phyloP scores from a whole-genome alignment of 2,797 vertebrate species.

The Eleutherodactylus coqui region DNA sequence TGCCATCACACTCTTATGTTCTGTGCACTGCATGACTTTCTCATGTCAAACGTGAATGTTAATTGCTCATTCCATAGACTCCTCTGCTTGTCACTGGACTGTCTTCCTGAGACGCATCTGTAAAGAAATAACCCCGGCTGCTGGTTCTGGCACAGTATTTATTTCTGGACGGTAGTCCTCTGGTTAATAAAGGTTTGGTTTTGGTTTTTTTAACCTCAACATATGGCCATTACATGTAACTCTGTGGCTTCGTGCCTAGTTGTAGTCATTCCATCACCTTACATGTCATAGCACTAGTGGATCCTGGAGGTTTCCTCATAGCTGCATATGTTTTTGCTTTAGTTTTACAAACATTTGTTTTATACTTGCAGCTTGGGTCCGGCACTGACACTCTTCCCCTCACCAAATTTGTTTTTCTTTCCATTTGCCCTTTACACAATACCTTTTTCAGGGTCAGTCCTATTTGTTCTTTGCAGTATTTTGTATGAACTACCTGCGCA shows the following conservation, averaged over 20 bases:
- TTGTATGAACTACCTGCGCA: too few species aligned
- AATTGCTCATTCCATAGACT: constrained; percentile 7
- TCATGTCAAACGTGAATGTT: constrained; percentile 15
- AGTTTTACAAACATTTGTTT: neutral
- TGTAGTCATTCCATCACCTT: constrained; percentile 26
- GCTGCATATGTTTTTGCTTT: neutral
- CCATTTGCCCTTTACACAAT: neutral
- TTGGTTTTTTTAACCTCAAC: constrained; percentile 30
- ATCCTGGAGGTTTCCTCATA: neutral
- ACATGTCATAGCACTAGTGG: neutral
- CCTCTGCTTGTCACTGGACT: constrained; percentile 20
- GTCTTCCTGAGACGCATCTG: neutral
- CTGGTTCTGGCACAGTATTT: constrained; percentile 36
- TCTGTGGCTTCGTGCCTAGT: neutral
- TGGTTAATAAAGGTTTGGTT: constrained; percentile 7
- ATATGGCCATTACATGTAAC: neutral
- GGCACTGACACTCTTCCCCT: neutral
- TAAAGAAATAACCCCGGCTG: neutral
- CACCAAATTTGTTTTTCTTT: neutral
- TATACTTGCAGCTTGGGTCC: neutral
- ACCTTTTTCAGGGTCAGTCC: neutral
- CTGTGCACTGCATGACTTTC: constrained; percentile 35
- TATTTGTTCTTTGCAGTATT: neutral
- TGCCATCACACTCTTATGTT: constrained; percentile 12
- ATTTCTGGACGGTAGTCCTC: constrained; percentile 25